Evolutionary conservation across 1,140 invertebrate genomes (phyloP).

Genomic region (Globodera ellingtonae): DNA sequence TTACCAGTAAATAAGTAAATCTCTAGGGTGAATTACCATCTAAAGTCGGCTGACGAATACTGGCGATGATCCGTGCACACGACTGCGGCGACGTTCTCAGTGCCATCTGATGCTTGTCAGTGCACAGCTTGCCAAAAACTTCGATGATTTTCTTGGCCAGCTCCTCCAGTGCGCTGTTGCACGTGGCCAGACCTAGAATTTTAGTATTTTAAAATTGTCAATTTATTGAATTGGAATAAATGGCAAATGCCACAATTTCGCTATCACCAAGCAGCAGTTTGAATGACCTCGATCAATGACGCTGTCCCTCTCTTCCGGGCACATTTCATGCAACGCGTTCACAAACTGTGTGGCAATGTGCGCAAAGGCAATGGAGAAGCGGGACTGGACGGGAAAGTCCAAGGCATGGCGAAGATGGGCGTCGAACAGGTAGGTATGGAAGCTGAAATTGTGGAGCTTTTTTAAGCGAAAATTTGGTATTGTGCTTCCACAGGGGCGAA

Average conservation of each 20-base stretch:
- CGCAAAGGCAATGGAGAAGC: conserved; percentile 93
- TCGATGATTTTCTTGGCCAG: conserved; percentile 37
- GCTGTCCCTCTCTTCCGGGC: conserved; percentile 83
- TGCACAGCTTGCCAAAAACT: conserved; percentile 78
- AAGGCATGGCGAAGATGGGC: conserved; percentile 50
- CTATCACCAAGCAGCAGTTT: background rate
- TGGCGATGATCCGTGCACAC: conserved; percentile 66
- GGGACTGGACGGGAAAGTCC: conserved; percentile 55
- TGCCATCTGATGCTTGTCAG: conserved; percentile 94
- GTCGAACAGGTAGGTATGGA: conserved; percentile 59
- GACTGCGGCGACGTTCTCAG: conserved; percentile 81
- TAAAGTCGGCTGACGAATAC: conserved; percentile 40
- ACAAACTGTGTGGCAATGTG: conserved; percentile 96
- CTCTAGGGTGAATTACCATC: too few relatives aligned
- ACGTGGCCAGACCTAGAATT: conserved; percentile 55
- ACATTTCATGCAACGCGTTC: conserved; percentile 94
- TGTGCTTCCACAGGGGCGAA: too few relatives aligned
- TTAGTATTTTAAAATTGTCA: background rate
- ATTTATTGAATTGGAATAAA: background rate
- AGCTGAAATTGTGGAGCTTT: conserved; percentile 39
- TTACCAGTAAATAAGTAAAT: too few relatives aligned
- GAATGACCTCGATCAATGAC: conserved; percentile 51
- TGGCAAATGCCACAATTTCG: background rate
- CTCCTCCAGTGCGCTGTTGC: conserved; percentile 89
- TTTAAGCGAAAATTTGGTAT: too few relatives aligned